These are phyloP conservation scores for Tipula confusa DNA, from an alignment of 2,888 invertebrate genomes.

Conservation along the genomic window DNA sequence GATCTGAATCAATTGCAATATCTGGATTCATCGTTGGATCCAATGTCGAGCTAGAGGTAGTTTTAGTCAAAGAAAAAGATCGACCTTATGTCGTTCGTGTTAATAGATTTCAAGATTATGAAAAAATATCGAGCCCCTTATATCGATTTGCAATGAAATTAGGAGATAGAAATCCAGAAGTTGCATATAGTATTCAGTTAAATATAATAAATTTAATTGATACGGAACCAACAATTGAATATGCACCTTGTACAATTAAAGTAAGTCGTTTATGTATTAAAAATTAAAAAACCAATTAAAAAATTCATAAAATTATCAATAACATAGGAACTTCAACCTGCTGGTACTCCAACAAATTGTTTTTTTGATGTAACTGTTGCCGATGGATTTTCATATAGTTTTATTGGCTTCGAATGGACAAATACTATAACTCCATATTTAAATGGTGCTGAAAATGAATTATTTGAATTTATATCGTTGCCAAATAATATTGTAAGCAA, in stretches of 20 bases:
- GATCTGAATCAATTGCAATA: neutral
- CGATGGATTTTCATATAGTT: conserved; percentile 38
- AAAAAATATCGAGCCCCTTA: conserved; percentile 49
- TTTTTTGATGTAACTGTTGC: conserved; percentile 42
- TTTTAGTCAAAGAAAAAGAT: neutral
- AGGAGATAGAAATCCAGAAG: conserved; percentile 38
- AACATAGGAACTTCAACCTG: conserved; percentile 46
- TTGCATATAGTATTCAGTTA: conserved; percentile 41
- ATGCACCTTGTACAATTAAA: conserved; percentile 49
- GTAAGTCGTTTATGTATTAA: conserved; percentile 45
- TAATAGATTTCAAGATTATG: conserved; percentile 53
- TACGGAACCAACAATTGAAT: conserved; percentile 54
- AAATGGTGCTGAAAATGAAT: conserved; percentile 48
- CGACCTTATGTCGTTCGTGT: neutral
- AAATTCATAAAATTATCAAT: conserved; percentile 32
- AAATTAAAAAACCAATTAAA: neutral
- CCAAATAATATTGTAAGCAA: neutral
- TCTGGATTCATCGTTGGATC: neutral
- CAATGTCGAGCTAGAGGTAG: neutral
- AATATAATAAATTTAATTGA: conserved; percentile 51
- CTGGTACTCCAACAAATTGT: conserved; percentile 39
- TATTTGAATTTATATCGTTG: conserved; percentile 46
- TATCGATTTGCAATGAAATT: conserved; percentile 50
- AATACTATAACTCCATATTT: conserved; percentile 50
- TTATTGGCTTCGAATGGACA: conserved; percentile 38